Evolutionary conservation across 1,140 invertebrate species (phyloP), one percentile per base, ranked within the genome.

Genomic region (Drosophila orena): DNA sequence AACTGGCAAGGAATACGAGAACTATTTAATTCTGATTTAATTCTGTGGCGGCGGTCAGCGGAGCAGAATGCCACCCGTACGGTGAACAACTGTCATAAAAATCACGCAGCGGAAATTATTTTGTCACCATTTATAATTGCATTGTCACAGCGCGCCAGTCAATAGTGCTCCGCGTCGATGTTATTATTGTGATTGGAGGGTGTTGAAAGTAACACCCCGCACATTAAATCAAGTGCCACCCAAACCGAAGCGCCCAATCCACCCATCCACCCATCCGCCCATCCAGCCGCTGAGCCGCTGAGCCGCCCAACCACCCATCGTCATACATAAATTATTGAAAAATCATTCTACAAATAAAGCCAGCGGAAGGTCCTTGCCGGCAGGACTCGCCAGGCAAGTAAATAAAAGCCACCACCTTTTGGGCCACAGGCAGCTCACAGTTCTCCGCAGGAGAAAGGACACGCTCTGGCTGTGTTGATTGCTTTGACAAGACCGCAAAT

Each of bases 81-180:
- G 64, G 66, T 64, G 69, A 84, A 86, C 83, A 89, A 89, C 84
- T 89, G 88, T 91, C 88, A 91, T 91, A 91, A 91, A 91, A 91
- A 91, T 91, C 88, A 91, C 88, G 78, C 73, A 81, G 88, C 88
- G 88, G 88, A 91, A 91, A 91, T 91, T 91, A 91, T 91, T 91
- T 91, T 91, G 88, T 91, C 88, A 91, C 88, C 88, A 91, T 91
- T 89, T 91, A 91, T 91, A 91, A 91, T 91, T 91, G 88, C 89
- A 91, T 91, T 91, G 88, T 91, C 88, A 88, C 80, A 91, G 64
- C 77, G 72, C 40, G 72, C 40, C 56, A 76, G 60, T 73, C 69
- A 77, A 70, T 78, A 71, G 59, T 78, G 44, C 24, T 44, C 61
- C 53, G 60, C 78, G 56, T 50, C 65, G 57, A 64, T 68, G 59